Evolutionary conservation across 1,140 invertebrate genomes (phyloP).

Genomic region (Diploscapter pachys): DNA sequence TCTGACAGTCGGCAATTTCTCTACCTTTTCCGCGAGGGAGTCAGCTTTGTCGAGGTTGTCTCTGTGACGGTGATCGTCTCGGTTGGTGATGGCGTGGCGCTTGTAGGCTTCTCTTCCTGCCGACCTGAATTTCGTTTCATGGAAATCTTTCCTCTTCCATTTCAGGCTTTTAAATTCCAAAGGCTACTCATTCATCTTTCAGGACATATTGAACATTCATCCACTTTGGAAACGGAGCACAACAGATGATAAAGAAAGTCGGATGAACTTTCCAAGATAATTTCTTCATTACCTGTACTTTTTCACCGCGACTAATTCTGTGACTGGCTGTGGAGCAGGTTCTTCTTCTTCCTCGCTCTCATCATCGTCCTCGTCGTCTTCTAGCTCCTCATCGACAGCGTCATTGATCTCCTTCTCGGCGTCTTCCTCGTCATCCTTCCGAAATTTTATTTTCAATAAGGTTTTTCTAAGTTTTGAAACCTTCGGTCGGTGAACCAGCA

Average conservation of each 20-base stretch:
- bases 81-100: conserved; percentile 55
- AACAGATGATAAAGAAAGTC: not conserved
- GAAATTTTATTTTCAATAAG: conserved; percentile 6
- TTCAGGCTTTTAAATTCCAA: no score
- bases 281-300: conserved; percentile 6
- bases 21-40: conserved; percentile 55
- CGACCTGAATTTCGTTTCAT: not conserved
- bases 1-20: conserved; percentile 19
- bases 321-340: conserved; percentile 9
- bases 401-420: conserved; percentile 11
- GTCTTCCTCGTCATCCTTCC: conserved; percentile 4
- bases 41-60: conserved; percentile 62
- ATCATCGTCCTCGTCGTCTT: conserved; percentile 10
- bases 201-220: no score
- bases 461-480: not conserved
- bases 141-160: no score
- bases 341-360: conserved; percentile 22
- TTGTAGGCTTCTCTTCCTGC: conserved; percentile 22
- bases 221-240: no score
- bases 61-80: conserved; percentile 60
- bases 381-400: conserved; percentile 12
- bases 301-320: conserved; percentile 11
- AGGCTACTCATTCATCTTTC: no score
- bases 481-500: not conserved
- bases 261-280: not conserved